Base-by-base conservation (phyloP, 2,888 invertebrate genomes). In the Ichneumoninae sp. region DNA sequence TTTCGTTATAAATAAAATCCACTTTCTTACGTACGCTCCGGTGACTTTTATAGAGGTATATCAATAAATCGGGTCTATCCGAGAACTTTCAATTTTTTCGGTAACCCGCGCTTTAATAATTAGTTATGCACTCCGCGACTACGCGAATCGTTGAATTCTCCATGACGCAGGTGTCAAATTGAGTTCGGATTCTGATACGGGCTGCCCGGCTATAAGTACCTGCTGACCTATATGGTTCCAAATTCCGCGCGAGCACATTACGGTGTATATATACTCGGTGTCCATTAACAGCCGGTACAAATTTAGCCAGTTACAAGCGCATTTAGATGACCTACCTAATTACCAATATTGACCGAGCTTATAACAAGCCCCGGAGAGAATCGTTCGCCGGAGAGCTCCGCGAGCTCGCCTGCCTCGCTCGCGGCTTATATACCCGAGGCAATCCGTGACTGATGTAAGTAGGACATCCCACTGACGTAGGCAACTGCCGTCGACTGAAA, bases 391-490 rank as follows among this genome's bases (percentile, higher is more conserved):
- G 60, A 54, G n/a, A 30, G 19, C 44, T 54, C 26, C 44, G 33
- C 30, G 52, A 47, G 71, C 73, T 60, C 60, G 16, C 40, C 19
- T 47, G 22, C 60, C 30, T 54, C 36, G n/a, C 63, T 76, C 75
- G 36, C 52, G 22, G 70, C 60, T 57, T 50, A 71, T 60, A 76
- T 70, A 71, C 44, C 90, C 88, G 88, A 90, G 88, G 88, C 86
- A 88, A 90, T 85, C 86, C 89, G 90, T 89, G 90, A 89, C 89
- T 90, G 93, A 88, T 90, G 91, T 89, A 91, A 90, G 89, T 92
- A 90, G 92, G 91, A 92, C 91, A 91, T 90, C 90, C 90, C 89
- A 88, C 88, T 91, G 91, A 89, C 89, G 90, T 87, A 88, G 86
- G 85, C 81, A 81, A 83, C 83, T 83, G 86, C 87, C 76, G 47